A percentile compares a stretch with the other conserved stretches of the same genome.
phyloP scores from a whole-genome alignment of 2,888 invertebrate genomes.

The Hoplodrina blanda region DNA sequence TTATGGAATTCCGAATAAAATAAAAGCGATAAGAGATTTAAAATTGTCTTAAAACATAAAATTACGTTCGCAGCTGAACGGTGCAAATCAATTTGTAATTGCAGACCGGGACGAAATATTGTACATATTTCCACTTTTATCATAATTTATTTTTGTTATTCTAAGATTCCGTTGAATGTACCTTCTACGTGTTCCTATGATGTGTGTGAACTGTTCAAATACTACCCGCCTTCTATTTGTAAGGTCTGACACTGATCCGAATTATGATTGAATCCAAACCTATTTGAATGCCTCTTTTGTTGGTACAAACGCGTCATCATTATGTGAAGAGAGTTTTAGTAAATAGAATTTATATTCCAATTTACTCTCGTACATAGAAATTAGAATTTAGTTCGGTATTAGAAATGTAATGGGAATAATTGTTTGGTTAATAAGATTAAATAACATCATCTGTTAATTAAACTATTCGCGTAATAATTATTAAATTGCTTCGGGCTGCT shows the following conservation, averaged over 20 bases:
- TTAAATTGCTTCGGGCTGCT: neutral
- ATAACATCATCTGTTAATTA: conserved; percentile 29
- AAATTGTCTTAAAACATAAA: conserved; percentile 6
- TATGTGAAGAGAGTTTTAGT: conserved; percentile 51
- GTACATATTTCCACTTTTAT: neutral
- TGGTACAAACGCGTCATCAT: conserved; percentile 58
- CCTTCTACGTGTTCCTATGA: conserved; percentile 37
- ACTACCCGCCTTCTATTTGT: conserved; percentile 65
- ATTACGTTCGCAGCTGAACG: neutral
- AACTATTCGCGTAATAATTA: conserved; percentile 21
- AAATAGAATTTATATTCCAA: conserved; percentile 59
- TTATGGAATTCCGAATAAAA: neutral
- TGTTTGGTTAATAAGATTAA: conserved; percentile 20
- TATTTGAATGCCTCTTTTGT: conserved; percentile 63
- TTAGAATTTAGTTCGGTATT: conserved; percentile 25
- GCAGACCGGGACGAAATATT: neutral
- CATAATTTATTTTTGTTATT: neutral
- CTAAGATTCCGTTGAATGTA: neutral
- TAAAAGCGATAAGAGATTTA: neutral
- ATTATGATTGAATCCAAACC: conserved; percentile 68
- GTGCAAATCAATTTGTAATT: conserved; percentile 12
- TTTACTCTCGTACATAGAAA: conserved; percentile 28
- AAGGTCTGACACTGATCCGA: conserved; percentile 69
- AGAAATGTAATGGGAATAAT: conserved; percentile 24
- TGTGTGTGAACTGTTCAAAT: conserved; percentile 55